A percentile compares a stretch with the other conserved stretches of the same genome.
Conservation (phyloP, 2,888 invertebrate species). For the Dermolepida albohirtum region DNA sequence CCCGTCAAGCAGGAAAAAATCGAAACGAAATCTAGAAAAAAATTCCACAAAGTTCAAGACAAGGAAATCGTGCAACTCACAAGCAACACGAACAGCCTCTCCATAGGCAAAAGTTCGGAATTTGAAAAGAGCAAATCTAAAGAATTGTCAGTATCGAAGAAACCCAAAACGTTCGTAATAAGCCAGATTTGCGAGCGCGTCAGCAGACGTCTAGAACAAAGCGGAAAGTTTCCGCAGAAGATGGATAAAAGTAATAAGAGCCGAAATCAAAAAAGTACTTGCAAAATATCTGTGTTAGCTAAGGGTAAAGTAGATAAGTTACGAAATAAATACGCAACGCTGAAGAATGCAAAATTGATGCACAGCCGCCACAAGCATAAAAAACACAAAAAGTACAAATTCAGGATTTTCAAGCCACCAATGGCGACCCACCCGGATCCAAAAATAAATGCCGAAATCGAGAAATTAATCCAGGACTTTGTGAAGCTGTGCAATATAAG, state of each 20-base stretch:
- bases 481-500: slow-evolving; percentile 63
- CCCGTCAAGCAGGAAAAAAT: slow-evolving; percentile 26
- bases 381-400: slow-evolving; percentile 69
- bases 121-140: slow-evolving; percentile 21
- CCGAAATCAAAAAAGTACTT: slow-evolving; percentile 61
- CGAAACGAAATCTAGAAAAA: slow-evolving; percentile 33
- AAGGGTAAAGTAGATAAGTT: slow-evolving; percentile 56
- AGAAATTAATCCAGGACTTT: slow-evolving; percentile 70
- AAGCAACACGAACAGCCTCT: slow-evolving; percentile 46
- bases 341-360: slow-evolving; percentile 63
- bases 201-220: slow-evolving; percentile 57
- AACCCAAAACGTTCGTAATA: slow-evolving; percentile 49
- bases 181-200: slow-evolving; percentile 60
- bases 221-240: slow-evolving; percentile 46
- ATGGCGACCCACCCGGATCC: slow-evolving; percentile 63
- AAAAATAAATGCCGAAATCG: slow-evolving; percentile 69
- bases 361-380: slow-evolving; percentile 64
- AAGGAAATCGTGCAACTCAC: slow-evolving; percentile 44
- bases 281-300: slow-evolving; percentile 55
- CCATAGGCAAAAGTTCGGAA: slow-evolving; percentile 43
- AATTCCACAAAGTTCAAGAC: slow-evolving; percentile 40
- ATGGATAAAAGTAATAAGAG: slow-evolving; percentile 38
- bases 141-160: slow-evolving; percentile 37
- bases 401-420: slow-evolving; percentile 65
- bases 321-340: slow-evolving; percentile 57